Base-by-base conservation (phyloP, 2,888 invertebrate genomes). In the Agrochola lychnidis region DNA sequence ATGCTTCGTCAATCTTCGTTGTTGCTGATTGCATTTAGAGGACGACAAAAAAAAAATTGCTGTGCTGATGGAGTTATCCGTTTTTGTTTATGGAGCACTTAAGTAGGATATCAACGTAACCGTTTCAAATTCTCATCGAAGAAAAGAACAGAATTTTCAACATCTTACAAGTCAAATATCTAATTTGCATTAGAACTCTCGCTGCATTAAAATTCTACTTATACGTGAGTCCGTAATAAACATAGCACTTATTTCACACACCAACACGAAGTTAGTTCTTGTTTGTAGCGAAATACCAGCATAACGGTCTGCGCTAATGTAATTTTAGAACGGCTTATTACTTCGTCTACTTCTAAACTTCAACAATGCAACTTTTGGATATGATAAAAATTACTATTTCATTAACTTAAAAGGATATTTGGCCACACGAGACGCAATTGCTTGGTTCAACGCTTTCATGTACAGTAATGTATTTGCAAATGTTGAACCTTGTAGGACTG, bases 351-450 rank as follows among this genome's bases (percentile, higher is more conserved):
- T 77, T 85, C 45, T 25, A 68, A 85, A 85, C 71, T 83, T 83
- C 86, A 71, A 78, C 71, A 69, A 63, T 83, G 79, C 71, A 86
- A 83, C 73, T 85, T 69, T 82, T 73, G 69, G 59, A 71, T 71
- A 78, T 70, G 57, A 71, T 82, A 56, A 85, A 42, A 84, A 73
- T 71, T 25, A 78, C 51, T 85, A 70, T 78, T 86, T 79, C 61
- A 83, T 83, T 79, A 75, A 68, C 59, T 36, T 68, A 22, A 70
- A 83, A 83, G 79, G 74, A 83, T 79, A 74, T 83, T 83, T 73
- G 40, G 63, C 40, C 72, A 83, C 53, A 25, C 51, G 53, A 64
- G 59, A 73, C 66, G 72, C 51, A 68, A 73, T 72, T 61, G 69
- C 22, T 70, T 74, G 77, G 63, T 64, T 72, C 53, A 82, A 53